phyloP scores from a whole-genome alignment of 2,888 invertebrate genomes.

The Agrilus cyanescens region DNA sequence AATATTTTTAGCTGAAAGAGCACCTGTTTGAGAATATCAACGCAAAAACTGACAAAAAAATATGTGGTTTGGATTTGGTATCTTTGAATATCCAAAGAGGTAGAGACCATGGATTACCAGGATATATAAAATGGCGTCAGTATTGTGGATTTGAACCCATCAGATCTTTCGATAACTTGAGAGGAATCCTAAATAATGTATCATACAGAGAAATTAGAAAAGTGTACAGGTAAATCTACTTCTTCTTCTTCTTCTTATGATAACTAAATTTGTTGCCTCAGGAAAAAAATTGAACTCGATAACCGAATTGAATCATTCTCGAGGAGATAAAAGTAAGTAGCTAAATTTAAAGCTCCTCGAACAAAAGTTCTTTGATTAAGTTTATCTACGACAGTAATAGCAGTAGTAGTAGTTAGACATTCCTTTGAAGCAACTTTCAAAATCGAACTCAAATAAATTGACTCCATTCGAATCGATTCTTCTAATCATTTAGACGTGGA shows the following conservation, averaged over 20 bases:
- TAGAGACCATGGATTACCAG: constrained; percentile 74
- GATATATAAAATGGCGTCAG: constrained; percentile 65
- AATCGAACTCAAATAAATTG: no score
- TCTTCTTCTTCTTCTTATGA: constrained; percentile 19
- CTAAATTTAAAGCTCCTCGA: not conserved
- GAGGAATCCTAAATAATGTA: constrained; percentile 49
- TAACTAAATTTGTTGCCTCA: no score
- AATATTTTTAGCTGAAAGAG: constrained; percentile 47
- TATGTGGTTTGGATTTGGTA: constrained; percentile 70
- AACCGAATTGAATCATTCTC: no score
- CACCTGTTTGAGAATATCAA: constrained; percentile 50
- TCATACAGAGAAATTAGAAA: constrained; percentile 49
- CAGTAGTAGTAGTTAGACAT: no score
- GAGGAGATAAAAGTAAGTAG: no score
- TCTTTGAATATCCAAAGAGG: constrained; percentile 83
- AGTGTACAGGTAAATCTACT: constrained; percentile 57
- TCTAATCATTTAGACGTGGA: no score
- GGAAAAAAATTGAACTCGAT: no score
- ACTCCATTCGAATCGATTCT: no score
- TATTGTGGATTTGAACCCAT: constrained; percentile 59
- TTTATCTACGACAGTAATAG: no score
- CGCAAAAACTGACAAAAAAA: constrained; percentile 13
- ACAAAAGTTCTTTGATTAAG: no score
- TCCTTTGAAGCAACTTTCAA: no score
- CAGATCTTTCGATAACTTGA: constrained; percentile 51